phyloP scores from a whole-genome alignment of 2,113 vertebrate species.

The Suricata suricatta region DNA sequence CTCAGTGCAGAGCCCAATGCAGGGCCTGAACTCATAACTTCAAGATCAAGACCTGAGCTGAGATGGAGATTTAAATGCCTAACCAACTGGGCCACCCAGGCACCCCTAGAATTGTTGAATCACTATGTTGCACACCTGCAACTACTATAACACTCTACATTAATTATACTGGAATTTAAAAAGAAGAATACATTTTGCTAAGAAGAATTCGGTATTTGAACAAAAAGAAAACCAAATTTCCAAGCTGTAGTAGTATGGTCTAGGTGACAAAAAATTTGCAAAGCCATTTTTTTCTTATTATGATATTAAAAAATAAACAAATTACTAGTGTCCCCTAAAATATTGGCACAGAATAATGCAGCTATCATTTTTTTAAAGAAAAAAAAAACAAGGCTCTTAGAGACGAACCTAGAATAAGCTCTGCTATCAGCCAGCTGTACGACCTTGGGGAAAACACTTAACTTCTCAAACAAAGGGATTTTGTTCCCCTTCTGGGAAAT shows the following conservation, averaged over 20 bases:
- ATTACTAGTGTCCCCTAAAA: not conserved
- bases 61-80: no score
- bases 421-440: constrained; percentile 11
- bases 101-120: not conserved
- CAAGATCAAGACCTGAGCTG: no score
- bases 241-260: not conserved
- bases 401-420: not conserved
- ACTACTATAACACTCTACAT: not conserved
- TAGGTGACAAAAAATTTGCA: not conserved
- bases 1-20: no score
- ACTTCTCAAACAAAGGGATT: constrained; percentile 28
- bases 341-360: constrained; percentile 22
- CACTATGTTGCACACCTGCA: not conserved
- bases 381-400: not conserved
- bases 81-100: no score
- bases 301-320: not conserved
- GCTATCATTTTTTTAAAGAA: not conserved
- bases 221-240: not conserved
- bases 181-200: not conserved
- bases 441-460: not conserved
- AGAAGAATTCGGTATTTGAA: not conserved
- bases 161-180: not conserved
- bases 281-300: not conserved
- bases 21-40: no score
- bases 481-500: constrained; percentile 28